Conservation (phyloP, 2,888 invertebrate genomes). For the Eumerus sabulonum region DNA sequence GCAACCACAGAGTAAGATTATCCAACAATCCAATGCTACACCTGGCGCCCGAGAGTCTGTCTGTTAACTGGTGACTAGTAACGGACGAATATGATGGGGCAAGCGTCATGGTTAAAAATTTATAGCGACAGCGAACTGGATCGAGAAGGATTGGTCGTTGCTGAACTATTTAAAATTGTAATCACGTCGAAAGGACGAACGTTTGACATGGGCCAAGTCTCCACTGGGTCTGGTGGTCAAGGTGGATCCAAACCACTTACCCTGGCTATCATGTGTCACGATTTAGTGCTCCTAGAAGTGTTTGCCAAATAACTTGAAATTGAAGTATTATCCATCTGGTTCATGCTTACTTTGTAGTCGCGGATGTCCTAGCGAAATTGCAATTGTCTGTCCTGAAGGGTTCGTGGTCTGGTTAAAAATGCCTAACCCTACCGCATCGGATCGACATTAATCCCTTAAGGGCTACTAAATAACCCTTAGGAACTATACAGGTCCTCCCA, state of each 20-base stretch:
- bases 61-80: neutral
- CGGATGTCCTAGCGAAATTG: no score
- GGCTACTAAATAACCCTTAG: no score
- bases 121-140: no score
- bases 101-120: no score
- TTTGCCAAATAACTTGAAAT: neutral
- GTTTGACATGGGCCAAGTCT: no score
- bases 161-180: slow-evolving; percentile 4
- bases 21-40: slow-evolving; percentile 40
- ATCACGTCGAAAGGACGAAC: neutral
- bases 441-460: no score
- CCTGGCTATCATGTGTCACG: no score
- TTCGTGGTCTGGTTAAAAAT: no score
- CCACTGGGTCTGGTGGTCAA: neutral
- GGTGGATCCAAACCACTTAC: neutral
- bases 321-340: neutral
- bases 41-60: slow-evolving; percentile 47
- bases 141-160: neutral
- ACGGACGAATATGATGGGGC: no score
- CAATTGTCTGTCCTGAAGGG: no score
- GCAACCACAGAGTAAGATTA: slow-evolving; percentile 30
- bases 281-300: neutral
- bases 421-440: no score
- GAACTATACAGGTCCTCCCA: no score
- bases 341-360: neutral